These are phyloP conservation scores for Clarias pachynema DNA, from an alignment of 2,797 vertebrate genomes.

Conservation along the genomic window DNA sequence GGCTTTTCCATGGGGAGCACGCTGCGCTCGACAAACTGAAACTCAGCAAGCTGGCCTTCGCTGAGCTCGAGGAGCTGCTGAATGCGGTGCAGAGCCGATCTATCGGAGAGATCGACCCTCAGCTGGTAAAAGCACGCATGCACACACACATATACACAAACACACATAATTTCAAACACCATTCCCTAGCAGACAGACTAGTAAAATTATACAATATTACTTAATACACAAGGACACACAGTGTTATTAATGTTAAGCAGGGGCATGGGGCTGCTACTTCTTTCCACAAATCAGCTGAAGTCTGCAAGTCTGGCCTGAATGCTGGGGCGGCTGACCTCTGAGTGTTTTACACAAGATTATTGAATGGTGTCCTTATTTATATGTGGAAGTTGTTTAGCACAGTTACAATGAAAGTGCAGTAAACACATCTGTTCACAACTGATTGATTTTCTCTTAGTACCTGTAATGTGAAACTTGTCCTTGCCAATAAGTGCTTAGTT, in stretches of 20 bases:
- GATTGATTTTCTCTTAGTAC: background rate
- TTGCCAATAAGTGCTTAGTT: background rate
- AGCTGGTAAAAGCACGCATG: slow-evolving; percentile 80
- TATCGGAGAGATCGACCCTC: slow-evolving; percentile 91
- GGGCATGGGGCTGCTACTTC: background rate
- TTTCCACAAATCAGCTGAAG: slow-evolving; percentile 15
- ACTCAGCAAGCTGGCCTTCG: slow-evolving; percentile 86
- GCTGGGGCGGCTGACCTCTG: slow-evolving; percentile 5
- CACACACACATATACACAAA: background rate
- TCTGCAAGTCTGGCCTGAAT: slow-evolving; percentile 17
- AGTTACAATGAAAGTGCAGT: background rate
- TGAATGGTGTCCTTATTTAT: background rate
- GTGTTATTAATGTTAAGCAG: background rate
- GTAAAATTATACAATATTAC: slow-evolving; percentile 18
- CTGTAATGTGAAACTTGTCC: background rate
- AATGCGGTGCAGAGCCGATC: slow-evolving; percentile 90
- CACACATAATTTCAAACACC: background rate
- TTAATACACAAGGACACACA: slow-evolving; percentile 16
- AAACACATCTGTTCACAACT: background rate
- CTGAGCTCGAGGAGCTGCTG: slow-evolving; percentile 93
- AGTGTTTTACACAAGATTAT: background rate
- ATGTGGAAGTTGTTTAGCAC: slow-evolving; percentile 4
- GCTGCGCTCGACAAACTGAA: slow-evolving; percentile 90
- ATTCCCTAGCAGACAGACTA: background rate
- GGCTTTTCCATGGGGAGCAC: slow-evolving; percentile 94